Evolutionary conservation across 2,797 vertebrate genomes (phyloP), one percentile per base, ranked within the genome.

Genomic region (Protosalanx chinensis): DNA sequence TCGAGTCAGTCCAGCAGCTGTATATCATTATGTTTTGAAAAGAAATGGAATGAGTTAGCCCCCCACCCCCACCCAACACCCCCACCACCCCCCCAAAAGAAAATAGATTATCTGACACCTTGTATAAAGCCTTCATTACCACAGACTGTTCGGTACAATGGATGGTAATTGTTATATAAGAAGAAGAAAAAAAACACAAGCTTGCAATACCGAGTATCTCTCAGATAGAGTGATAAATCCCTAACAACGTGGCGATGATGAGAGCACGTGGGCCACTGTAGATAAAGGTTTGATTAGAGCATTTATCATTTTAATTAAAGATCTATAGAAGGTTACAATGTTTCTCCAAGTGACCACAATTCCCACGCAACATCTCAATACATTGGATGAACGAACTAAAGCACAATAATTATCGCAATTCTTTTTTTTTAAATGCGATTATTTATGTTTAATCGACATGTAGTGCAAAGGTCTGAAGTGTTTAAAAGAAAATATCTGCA

Each of bases 271-370:
- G 83, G 78, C 73, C 74, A 59, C 58, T 72, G 75, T 70, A 77
- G 87, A 88, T 88, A 76, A 73, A 69, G 73, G 78, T 20, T 79
- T 82, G 81, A 84, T 79, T 80, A 79, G 68, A 79, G 79, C 16
- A 60, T 82, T 68, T 70, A 65, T 84, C 79, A 12, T 76, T 79
- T 83, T 78, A 85, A 85, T 86, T 86, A 84, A 85, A 85, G 72
- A 10, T 41, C 37, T 41, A 41, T 71, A 68, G 70, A 63, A 76
- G 23, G 72, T 82, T 84, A 78, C 78, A 27, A 27, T 57, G 53
- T 85, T 82, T 27, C 75, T 60, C n/a, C 51, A 35, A 20, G 37
- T 58, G 5, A 66, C 23, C 41, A 51, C 41, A 46, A 41, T 29
- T 29, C 3, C 37, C 41, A 49, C 20, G 41, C 23, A 41, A 12